These are phyloP conservation scores for Zaprionus lineosus DNA, from an alignment of 2,888 invertebrate species.

Conservation along the genomic window DNA sequence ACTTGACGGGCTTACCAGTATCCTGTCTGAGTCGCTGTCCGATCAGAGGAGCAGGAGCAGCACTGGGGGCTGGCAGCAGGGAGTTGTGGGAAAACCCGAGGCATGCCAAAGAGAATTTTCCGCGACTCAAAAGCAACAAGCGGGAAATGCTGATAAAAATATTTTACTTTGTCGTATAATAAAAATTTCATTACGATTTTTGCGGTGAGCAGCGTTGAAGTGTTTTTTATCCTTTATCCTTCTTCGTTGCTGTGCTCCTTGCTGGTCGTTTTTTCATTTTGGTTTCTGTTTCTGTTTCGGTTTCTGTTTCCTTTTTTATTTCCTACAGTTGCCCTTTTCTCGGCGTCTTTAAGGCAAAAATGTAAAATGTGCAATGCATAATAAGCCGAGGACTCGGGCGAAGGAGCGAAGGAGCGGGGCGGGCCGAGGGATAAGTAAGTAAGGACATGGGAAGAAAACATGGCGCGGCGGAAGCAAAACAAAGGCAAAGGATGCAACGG, in stretches of 20 bases:
- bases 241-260: no score
- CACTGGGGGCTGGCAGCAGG: no score
- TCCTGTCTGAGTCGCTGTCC: not conserved
- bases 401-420: no score
- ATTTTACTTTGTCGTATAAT: constrained; percentile 77
- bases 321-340: no score
- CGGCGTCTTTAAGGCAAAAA: constrained; percentile 57
- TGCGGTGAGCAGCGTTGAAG: constrained; percentile 68
- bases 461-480: constrained; percentile 67
- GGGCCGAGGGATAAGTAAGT: constrained; percentile 37
- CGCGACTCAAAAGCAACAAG: constrained; percentile 69
- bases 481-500: constrained; percentile 51
- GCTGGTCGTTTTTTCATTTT: constrained; percentile 7
- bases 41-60: constrained; percentile 1
- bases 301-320: constrained; percentile 5
- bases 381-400: constrained; percentile 55
- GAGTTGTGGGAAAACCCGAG: constrained; percentile 26
- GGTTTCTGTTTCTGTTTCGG: not conserved
- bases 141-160: constrained; percentile 76
- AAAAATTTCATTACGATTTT: constrained; percentile 78
- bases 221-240: no score
- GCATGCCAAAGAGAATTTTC: constrained; percentile 50
- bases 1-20: constrained; percentile 32
- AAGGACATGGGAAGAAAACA: constrained; percentile 57
- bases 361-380: constrained; percentile 78